These are phyloP conservation scores for Archips xylosteana DNA, from an alignment of 2,888 invertebrate genomes.

Conservation along the genomic window DNA sequence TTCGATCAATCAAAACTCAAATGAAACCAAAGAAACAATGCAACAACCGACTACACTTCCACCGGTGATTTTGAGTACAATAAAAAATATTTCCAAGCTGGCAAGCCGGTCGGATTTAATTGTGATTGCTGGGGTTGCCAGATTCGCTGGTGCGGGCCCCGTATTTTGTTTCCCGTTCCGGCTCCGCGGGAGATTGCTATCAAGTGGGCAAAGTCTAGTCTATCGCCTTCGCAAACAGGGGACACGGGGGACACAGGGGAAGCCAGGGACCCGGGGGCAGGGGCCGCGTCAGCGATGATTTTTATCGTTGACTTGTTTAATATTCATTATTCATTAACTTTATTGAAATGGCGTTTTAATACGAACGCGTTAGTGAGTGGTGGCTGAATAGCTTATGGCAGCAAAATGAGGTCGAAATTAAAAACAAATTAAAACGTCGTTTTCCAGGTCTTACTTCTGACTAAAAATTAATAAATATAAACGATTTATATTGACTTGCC, in stretches of 20 bases:
- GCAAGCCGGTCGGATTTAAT: constrained; percentile 22
- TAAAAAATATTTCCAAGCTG: constrained; percentile 32
- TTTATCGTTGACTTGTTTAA: constrained; percentile 42
- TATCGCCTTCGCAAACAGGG: constrained; percentile 40
- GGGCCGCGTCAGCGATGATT: constrained; percentile 41
- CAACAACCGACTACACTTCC: constrained; percentile 26
- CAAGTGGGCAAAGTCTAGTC: constrained; percentile 39
- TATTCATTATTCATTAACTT: constrained; percentile 42
- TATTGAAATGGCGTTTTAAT: constrained; percentile 39
- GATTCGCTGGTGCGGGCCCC: constrained; percentile 38
- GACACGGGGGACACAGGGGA: constrained; percentile 22
- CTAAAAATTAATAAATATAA: neutral
- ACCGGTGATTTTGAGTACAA: constrained; percentile 39
- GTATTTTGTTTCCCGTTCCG: constrained; percentile 40
- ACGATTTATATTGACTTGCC: neutral
- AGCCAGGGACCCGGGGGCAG: neutral
- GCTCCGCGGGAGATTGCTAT: constrained; percentile 42
- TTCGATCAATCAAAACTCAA: constrained; percentile 25
- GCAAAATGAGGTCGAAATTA: neutral
- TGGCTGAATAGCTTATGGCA: constrained; percentile 4
- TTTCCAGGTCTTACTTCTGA: neutral
- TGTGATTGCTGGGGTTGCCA: constrained; percentile 40
- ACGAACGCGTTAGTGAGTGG: constrained; percentile 31
- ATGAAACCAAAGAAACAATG: constrained; percentile 28
- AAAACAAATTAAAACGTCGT: neutral